Base-by-base conservation (phyloP, 2,797 vertebrate species). In the Masticophis lateralis region DNA sequence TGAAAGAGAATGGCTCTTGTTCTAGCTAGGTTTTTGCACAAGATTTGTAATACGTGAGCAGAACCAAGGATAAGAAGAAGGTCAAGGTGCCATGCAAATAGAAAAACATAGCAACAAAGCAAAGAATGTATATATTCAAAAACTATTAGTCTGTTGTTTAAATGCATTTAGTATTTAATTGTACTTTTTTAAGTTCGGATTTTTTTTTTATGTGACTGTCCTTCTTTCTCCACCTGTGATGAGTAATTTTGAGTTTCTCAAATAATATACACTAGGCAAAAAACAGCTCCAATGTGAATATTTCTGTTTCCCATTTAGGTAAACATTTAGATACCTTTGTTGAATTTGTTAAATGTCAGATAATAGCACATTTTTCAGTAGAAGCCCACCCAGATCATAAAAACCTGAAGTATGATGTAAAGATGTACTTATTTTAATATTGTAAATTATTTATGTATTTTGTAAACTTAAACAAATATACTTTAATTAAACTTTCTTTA, bases 401-500 rank as follows among this genome's bases (percentile, higher is more conserved):
- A 61, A 12, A 88, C 27, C 10, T 28, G 14, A 22, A 28, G 37
- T 63, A 94, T 12, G 3, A 66, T 90, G 4, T 37, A 53, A 57
- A 37, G 16, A 37, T 56, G 61, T 69, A 92, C 28, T 86, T 89
- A 60, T 91, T 92, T 59, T 90, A 88, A 60, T 53, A 37, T 10
- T 47, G 32, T 79, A 94, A 7, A 25, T 0, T 96, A 88, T 32
- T 87, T 91, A 61, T 93, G 91, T 90, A 90, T 74, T 12, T 93
- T 94, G 18, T 92, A 59, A 94, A 16, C 66, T 94, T 94, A 93
- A 93, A 90, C 27, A 87, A 91, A 74, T 88, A 91, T 93, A 91
- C 90, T 91, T 56, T 18, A 88, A 88, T 88, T 27, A 47, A 94
- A 86, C 59, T 16, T 63, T 32, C 94, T 90, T 92, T 74, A 55